Evolutionary conservation across 2,888 invertebrate species (phyloP).

Genomic region (Apotomis betuletana): DNA sequence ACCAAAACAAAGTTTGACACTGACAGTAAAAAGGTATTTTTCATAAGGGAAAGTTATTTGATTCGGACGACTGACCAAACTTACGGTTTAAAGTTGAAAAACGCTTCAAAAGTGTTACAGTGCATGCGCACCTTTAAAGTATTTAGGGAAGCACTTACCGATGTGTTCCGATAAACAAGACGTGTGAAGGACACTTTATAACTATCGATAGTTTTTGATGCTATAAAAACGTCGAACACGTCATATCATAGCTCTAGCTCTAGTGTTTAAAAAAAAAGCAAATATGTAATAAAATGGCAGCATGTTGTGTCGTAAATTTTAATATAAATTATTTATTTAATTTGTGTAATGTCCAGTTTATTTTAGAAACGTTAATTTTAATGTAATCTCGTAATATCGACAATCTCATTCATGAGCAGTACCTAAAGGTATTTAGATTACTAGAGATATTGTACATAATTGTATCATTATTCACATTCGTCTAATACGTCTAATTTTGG

Average conservation of each 20-base stretch:
- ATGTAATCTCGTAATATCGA: not conserved
- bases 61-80: no score
- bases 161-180: not conserved
- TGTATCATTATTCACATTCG: no score
- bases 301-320: constrained; percentile 9
- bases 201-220: constrained; percentile 11
- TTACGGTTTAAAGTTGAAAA: no score
- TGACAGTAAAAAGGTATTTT: not conserved
- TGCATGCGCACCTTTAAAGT: not conserved
- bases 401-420: not conserved
- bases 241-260: not conserved
- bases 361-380: not conserved
- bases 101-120: not conserved
- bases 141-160: not conserved
- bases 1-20: constrained; percentile 25
- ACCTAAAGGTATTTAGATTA: no score
- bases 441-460: no score
- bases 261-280: not conserved
- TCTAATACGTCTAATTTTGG: no score
- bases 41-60: no score
- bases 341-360: constrained; percentile 2
- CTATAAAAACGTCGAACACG: not conserved
- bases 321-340: constrained; percentile 2
- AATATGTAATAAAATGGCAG: constrained; percentile 19
- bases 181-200: not conserved